These are phyloP conservation scores for Synanthedon myopaeformis DNA, from an alignment of 2,888 invertebrate genomes.

Conservation along the genomic window DNA sequence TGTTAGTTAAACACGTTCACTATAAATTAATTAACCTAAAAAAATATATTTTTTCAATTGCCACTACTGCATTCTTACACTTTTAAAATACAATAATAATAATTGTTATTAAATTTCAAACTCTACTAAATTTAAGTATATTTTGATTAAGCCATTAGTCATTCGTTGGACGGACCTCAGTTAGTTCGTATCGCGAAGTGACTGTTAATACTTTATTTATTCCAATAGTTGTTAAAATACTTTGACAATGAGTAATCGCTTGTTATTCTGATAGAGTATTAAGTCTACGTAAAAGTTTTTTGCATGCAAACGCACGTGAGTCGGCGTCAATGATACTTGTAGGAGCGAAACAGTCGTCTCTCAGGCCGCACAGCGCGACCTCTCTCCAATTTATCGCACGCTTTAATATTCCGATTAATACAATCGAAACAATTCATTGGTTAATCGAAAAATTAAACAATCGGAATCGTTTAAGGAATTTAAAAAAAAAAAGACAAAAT, in stretches of 20 bases:
- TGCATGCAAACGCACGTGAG: conserved; percentile 61
- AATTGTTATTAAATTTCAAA: too few relatives aligned
- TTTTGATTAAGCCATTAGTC: too few relatives aligned
- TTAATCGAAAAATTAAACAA: not conserved
- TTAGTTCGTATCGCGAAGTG: too few relatives aligned
- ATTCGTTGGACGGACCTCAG: too few relatives aligned
- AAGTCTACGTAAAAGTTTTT: conserved; percentile 53
- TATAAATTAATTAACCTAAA: too few relatives aligned
- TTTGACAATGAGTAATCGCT: conserved; percentile 14
- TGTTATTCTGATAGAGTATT: conserved; percentile 35
- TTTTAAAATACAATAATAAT: too few relatives aligned
- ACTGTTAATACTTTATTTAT: conserved; percentile 7
- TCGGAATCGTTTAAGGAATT: not conserved
- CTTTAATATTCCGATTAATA: conserved; percentile 32
- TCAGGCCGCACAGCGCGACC: conserved; percentile 30
- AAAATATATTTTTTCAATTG: too few relatives aligned
- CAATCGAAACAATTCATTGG: conserved; percentile 12
- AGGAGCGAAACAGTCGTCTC: conserved; percentile 43
- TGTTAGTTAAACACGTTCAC: too few relatives aligned
- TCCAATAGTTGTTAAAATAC: conserved; percentile 7
- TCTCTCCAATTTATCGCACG: conserved; percentile 54
- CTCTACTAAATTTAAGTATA: too few relatives aligned
- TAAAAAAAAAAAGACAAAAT: too few relatives aligned
- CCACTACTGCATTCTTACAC: too few relatives aligned
- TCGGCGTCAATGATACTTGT: conserved; percentile 43